Percentiles rank a stretch among this genome's conserved stretches.
Evolutionary conservation across 2,888 invertebrate species (phyloP).

Genomic region (Macrophya alboannulata): DNA sequence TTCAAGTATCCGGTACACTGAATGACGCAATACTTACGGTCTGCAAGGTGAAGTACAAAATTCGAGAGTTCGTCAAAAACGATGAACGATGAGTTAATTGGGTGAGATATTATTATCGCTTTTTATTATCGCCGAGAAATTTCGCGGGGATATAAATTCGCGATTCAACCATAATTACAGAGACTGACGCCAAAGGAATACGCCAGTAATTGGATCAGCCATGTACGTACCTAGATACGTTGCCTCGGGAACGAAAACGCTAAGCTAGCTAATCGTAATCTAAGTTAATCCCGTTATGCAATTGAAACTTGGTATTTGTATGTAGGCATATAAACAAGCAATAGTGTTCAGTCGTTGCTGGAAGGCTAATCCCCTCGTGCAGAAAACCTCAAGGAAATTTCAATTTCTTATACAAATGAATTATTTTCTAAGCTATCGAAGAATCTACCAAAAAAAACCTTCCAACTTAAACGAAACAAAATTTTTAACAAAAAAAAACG

Average conservation of each 20-base stretch:
- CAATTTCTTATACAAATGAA: neutral
- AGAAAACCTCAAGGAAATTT: neutral
- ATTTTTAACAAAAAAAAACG: neutral
- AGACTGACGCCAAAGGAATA: neutral
- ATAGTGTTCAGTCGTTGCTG: neutral
- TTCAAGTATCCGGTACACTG: slow-evolving; percentile 97
- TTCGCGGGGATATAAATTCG: neutral
- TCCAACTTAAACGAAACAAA: neutral
- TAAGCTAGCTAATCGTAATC: slow-evolving; percentile 42
- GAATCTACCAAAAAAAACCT: neutral
- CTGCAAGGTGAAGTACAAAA: slow-evolving; percentile 79
- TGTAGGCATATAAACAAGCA: neutral
- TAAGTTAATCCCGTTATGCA: slow-evolving; percentile 48
- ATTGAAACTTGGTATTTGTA: slow-evolving; percentile 16
- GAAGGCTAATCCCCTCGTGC: neutral
- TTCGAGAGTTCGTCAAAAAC: neutral
- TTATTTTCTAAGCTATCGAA: neutral
- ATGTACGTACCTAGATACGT: neutral
- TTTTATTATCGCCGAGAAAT: neutral
- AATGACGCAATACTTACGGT: slow-evolving; percentile 93
- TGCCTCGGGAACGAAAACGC: slow-evolving; percentile 33
- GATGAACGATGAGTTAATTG: neutral
- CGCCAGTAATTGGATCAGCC: slow-evolving; percentile 32
- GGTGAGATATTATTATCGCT: too few species aligned
- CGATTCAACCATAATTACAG: neutral